Percentiles rank a stretch among this genome's conserved stretches.
These are phyloP conservation scores for Perodicticus potto DNA, from an alignment of 2,797 vertebrate species.

Conservation along the genomic window DNA sequence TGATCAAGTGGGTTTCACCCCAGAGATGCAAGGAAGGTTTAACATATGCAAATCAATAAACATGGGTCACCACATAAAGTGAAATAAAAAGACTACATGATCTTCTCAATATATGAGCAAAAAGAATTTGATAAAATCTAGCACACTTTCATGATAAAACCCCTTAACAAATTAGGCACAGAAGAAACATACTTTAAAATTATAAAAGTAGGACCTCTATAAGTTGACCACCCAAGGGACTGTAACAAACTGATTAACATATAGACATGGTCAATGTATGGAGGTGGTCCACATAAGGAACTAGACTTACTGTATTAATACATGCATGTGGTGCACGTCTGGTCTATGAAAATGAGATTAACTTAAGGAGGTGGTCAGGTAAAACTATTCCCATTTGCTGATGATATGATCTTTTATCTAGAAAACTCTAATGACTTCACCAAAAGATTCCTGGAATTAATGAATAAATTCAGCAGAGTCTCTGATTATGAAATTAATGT, in stretches of 20 bases:
- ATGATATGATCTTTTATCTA: not conserved
- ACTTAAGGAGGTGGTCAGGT: not conserved
- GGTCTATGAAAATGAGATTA: no score
- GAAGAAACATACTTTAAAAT: not conserved
- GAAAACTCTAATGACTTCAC: not conserved
- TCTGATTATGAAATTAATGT: not conserved
- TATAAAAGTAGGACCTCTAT: not conserved
- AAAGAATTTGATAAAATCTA: not conserved
- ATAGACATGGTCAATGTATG: no score
- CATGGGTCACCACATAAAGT: not conserved
- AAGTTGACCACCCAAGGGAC: no score
- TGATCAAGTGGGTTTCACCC: not conserved
- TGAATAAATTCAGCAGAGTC: not conserved
- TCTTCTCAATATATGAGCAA: not conserved
- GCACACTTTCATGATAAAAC: not conserved
- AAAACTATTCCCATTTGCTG: not conserved
- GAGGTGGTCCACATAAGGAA: no score
- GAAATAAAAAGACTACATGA: not conserved
- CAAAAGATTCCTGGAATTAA: not conserved
- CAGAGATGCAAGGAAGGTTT: not conserved
- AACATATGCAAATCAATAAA: not conserved
- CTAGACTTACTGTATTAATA: no score
- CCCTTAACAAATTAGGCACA: not conserved
- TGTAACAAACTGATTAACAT: no score
- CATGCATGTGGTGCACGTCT: no score